A percentile compares a stretch with the other conserved stretches of the same genome.
Conservation (phyloP, 2,888 invertebrate species). For the Cephus spinipes region DNA sequence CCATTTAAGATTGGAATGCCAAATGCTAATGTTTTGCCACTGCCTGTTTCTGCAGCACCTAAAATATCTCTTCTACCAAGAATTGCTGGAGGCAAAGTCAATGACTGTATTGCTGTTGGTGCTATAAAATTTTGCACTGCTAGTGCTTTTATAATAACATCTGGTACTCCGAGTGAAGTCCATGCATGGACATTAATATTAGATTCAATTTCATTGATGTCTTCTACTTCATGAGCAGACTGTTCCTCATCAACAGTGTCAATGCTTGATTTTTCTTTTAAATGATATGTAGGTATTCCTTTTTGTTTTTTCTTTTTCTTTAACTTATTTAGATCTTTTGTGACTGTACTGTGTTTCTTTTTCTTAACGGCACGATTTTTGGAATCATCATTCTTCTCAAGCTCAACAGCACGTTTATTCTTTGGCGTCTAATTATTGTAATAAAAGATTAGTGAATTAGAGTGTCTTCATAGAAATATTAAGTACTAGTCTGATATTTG, state of each 20-base stretch:
- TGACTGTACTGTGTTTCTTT: constrained; percentile 15
- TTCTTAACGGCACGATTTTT: background rate
- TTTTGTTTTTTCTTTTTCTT: constrained; percentile 15
- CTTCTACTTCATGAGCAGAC: background rate
- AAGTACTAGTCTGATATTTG: background rate
- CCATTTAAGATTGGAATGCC: constrained; percentile 93
- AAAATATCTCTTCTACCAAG: constrained; percentile 90
- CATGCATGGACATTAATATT: constrained; percentile 72
- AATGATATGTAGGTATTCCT: constrained; percentile 13
- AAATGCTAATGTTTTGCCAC: constrained; percentile 98
- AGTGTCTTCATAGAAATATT: background rate
- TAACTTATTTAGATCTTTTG: constrained; percentile 26
- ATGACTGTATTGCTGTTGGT: constrained; percentile 91
- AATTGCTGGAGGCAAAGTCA: constrained; percentile 86
- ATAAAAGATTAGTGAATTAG: background rate
- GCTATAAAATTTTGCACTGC: constrained; percentile 80
- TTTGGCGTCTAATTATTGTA: background rate
- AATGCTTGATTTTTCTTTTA: constrained; percentile 16
- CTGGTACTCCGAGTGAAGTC: constrained; percentile 78
- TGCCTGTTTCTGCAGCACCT: constrained; percentile 99
- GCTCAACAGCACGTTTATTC: background rate
- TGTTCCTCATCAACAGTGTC: constrained; percentile 13
- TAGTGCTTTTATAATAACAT: constrained; percentile 78
- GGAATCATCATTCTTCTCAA: background rate
- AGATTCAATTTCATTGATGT: constrained; percentile 39